Evolutionary conservation across 1,140 invertebrate species (phyloP).

Genomic region (Drosophila erecta): DNA sequence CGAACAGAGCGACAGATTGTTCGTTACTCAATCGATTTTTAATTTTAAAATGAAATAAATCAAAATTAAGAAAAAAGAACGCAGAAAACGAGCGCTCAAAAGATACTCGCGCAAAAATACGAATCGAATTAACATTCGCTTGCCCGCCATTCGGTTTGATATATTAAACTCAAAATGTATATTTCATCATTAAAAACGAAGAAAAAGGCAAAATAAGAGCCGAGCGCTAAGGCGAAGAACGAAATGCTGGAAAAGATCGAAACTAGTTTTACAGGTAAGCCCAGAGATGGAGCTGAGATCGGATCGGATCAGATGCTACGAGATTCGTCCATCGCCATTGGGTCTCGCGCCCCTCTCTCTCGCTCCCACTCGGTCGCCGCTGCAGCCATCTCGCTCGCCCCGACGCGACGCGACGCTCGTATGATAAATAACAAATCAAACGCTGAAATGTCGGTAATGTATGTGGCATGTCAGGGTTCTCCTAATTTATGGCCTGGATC

Average conservation of each 20-base stretch:
- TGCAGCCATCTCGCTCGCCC: conserved; percentile 28
- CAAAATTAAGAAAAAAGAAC: conserved; percentile 67
- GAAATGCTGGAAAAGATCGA: conserved; percentile 63
- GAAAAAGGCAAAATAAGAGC: conserved; percentile 43
- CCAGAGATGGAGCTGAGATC: conserved; percentile 39
- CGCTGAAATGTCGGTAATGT: conserved; percentile 84
- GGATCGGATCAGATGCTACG: conserved; percentile 77
- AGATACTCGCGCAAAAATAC: conserved; percentile 10
- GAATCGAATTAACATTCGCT: conserved; percentile 77
- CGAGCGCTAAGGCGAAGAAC: conserved; percentile 54
- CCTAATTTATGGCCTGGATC: conserved; percentile 84
- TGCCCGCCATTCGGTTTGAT: conserved; percentile 73
- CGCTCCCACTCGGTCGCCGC: conserved; percentile 10
- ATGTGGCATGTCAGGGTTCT: conserved; percentile 82
- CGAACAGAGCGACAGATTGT: conserved; percentile 65
- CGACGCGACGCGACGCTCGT: conserved; percentile 55
- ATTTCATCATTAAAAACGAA: conserved; percentile 80
- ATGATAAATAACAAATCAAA: conserved; percentile 85
- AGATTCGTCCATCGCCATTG: conserved; percentile 70
- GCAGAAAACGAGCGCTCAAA: conserved; percentile 11
- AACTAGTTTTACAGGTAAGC: conserved; percentile 82
- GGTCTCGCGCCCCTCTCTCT: conserved; percentile 22
- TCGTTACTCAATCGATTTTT: conserved; percentile 78
- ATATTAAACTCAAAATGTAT: conserved; percentile 84
- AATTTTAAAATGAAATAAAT: conserved; percentile 83